These are phyloP conservation scores for Pectinophora gossypiella DNA, from an alignment of 1,140 invertebrate genomes.

Conservation along the genomic window DNA sequence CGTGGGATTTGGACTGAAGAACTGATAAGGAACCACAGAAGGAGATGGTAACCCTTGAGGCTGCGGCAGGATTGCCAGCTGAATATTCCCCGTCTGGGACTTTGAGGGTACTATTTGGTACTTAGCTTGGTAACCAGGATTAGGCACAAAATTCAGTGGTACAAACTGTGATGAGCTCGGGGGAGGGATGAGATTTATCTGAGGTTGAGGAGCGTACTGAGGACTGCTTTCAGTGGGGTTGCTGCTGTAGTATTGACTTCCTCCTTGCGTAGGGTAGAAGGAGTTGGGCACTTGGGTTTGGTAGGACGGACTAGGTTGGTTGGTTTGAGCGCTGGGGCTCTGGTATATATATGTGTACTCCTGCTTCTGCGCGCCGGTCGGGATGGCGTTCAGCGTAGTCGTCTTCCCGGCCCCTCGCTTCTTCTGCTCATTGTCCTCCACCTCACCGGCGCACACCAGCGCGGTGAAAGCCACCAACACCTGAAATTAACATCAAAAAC, in stretches of 20 bases:
- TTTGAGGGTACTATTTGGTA: constrained; percentile 54
- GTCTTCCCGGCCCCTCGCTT: constrained; percentile 55
- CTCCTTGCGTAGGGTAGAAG: constrained; percentile 54
- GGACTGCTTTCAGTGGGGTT: constrained; percentile 18
- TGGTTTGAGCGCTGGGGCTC: constrained; percentile 39
- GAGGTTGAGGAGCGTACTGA: constrained; percentile 23
- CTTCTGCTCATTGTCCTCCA: constrained; percentile 58
- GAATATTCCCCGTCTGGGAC: constrained; percentile 38
- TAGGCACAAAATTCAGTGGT: constrained; percentile 57
- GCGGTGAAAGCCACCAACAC: constrained; percentile 46
- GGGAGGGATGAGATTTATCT: constrained; percentile 27
- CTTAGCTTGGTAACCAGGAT: constrained; percentile 55
- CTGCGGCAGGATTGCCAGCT: constrained; percentile 48
- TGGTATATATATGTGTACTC: constrained; percentile 63
- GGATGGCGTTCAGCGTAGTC: constrained; percentile 47
- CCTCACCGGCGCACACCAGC: constrained; percentile 40
- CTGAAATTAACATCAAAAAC: constrained; percentile 31
- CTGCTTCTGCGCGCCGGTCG: constrained; percentile 54
- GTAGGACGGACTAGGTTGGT: constrained; percentile 29
- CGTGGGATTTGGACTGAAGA: constrained; percentile 33
- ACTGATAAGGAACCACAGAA: constrained; percentile 41
- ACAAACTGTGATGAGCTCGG: constrained; percentile 47
- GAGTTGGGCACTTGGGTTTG: constrained; percentile 49
- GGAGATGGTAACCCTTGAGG: constrained; percentile 28
- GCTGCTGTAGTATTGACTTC: constrained; percentile 43